Conservation (phyloP, 1,140 invertebrate genomes). For the Drosophila santomea region DNA sequence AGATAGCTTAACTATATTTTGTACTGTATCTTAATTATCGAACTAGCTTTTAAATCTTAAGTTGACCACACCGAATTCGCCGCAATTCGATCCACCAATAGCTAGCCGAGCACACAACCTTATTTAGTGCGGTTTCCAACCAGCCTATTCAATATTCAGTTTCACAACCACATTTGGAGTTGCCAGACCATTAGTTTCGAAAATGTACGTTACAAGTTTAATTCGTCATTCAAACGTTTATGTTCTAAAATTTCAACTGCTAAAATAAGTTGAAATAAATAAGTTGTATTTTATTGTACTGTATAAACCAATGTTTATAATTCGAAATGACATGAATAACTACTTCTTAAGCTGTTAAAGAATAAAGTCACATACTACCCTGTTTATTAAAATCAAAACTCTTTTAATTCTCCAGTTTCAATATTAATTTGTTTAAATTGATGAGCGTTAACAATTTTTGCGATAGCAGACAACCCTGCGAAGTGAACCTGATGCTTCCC, state of each 20-base stretch:
- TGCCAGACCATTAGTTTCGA: not conserved
- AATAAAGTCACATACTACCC: no score
- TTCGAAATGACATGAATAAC: no score
- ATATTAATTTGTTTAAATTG: not conserved
- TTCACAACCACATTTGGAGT: not conserved
- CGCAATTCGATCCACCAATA: not conserved
- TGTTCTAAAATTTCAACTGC: no score
- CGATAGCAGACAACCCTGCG: constrained; percentile 3
- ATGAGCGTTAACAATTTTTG: not conserved
- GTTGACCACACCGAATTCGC: constrained; percentile 2
- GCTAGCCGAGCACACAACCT: not conserved
- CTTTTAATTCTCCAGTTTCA: not conserved
- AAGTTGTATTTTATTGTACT: no score
- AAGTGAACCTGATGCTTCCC: constrained; percentile 38
- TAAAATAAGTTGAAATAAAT: no score
- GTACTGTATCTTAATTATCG: no score
- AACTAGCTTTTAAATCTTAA: not conserved
- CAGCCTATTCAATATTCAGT: no score
- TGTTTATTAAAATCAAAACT: no score
- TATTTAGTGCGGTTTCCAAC: not conserved
- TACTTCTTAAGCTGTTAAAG: no score
- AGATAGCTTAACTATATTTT: no score
- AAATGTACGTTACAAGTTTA: not conserved
- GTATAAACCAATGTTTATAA: no score
- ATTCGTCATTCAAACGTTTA: not conserved